Base-by-base conservation (phyloP, 2,113 vertebrate species). In the Lepus europaeus region DNA sequence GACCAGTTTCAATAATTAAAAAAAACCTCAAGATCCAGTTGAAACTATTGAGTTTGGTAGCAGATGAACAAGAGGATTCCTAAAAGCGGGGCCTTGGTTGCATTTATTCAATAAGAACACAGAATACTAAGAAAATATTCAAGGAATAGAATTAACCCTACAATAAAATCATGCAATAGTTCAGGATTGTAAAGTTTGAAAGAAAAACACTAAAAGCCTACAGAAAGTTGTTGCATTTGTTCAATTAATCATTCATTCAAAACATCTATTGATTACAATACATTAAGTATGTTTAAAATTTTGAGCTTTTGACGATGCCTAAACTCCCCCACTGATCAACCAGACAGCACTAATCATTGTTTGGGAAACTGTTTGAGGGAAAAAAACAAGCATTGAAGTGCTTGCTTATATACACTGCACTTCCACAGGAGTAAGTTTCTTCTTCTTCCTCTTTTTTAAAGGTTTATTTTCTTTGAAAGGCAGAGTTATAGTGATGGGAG, bases 91-190 rank as follows among this genome's bases (percentile, higher is more conserved):
- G 64, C 66, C 77, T 77, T 20, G 56, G 83, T 91, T 83, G 39
- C 56, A 84, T 45, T 89, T 95, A 82, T 74, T 95, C 86, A 90
- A 87, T 90, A 90, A 94, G 94, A 66, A 36, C 63, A 36, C 64
- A 84, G 20, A 76, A n/a, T 77, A 78, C 69, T 76, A 82, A 93
- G 86, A 53, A 95, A 92, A 88, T 73, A 95, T 36, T 70, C 39
- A 87, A 94, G 81, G 70, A 93, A 73, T 51, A 74, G 63, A 94
- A 90, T 94, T 91, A 93, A 93, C 63, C 45, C 68, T 93, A 90
- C 39, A 93, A 91, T 11, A 87, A 96, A 91, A 93, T 68, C 86
- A 72, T 11, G 25, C n/a, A 88, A 20, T 92, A 27, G 39, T 81
- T 95, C 87, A 56, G 39, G 29, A 63, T 73, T 77, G 61, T 29